These are phyloP conservation scores for Pyrochroa serraticornis DNA, from an alignment of 2,888 invertebrate genomes.

Conservation along the genomic window DNA sequence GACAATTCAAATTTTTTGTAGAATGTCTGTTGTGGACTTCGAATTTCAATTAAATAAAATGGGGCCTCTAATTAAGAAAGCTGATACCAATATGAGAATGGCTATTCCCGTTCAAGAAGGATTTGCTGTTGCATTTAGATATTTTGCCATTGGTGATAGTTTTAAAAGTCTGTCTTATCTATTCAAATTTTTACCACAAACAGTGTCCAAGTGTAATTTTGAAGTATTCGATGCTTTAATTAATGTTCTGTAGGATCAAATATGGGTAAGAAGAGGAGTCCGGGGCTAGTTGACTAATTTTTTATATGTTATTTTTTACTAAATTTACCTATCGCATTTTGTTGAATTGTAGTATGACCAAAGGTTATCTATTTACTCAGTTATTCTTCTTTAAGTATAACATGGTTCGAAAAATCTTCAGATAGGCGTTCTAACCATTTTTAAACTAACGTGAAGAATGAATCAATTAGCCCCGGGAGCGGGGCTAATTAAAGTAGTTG, in stretches of 20 bases:
- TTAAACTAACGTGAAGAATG: too few relatives aligned
- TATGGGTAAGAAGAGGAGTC: background rate
- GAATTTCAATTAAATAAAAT: conserved; percentile 14
- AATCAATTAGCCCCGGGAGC: too few relatives aligned
- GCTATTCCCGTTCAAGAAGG: conserved; percentile 31
- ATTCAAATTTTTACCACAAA: conserved; percentile 36
- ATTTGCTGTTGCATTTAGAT: conserved; percentile 35
- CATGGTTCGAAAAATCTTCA: too few relatives aligned
- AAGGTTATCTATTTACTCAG: too few relatives aligned
- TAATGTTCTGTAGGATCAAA: conserved; percentile 27
- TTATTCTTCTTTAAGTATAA: too few relatives aligned
- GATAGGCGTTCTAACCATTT: too few relatives aligned
- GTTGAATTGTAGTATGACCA: too few relatives aligned
- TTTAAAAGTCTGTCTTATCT: conserved; percentile 35
- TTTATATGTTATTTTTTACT: too few relatives aligned
- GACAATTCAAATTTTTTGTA: conserved; percentile 34
- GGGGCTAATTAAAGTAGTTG: background rate
- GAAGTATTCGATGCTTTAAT: conserved; percentile 33
- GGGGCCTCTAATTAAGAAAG: conserved; percentile 29
- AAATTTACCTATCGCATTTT: too few relatives aligned
- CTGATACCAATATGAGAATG: conserved; percentile 34
- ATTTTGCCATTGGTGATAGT: conserved; percentile 35
- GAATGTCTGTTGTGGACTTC: conserved; percentile 36
- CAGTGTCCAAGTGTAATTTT: conserved; percentile 14
- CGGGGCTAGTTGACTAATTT: too few relatives aligned